These are phyloP conservation scores for Mylabris phalerata DNA, from an alignment of 1,140 invertebrate species.

Conservation along the genomic window DNA sequence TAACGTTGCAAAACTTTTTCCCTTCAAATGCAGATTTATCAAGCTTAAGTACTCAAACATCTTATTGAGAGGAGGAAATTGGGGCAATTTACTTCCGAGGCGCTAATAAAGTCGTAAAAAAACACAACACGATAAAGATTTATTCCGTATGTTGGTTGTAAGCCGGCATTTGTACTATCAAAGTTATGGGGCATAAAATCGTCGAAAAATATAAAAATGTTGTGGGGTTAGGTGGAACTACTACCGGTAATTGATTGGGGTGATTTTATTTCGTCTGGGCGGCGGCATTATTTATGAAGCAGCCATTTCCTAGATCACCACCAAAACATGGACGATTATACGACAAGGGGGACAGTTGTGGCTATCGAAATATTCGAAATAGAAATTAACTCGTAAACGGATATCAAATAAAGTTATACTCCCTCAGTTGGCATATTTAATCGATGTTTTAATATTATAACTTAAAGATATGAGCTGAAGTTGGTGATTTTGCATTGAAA, in stretches of 20 bases:
- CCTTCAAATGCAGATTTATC: too few species aligned
- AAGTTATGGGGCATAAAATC: slow-evolving; percentile 6
- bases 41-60: too few species aligned
- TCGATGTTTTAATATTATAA: too few species aligned
- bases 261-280: slow-evolving; percentile 14
- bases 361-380: too few species aligned
- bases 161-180: too few species aligned
- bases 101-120: slow-evolving; percentile 12
- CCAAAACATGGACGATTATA: slow-evolving; percentile 30
- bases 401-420: too few species aligned
- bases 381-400: too few species aligned
- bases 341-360: slow-evolving; percentile 16
- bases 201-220: slow-evolving; percentile 9
- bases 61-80: background rate
- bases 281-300: slow-evolving; percentile 34
- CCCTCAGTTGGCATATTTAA: too few species aligned
- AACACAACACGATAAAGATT: slow-evolving; percentile 6
- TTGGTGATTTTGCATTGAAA: slow-evolving; percentile 11
- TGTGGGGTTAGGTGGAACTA: background rate
- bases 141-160: slow-evolving; percentile 1
- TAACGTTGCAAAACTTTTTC: too few species aligned
- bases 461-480: too few species aligned
- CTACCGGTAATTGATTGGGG: slow-evolving; percentile 10
- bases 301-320: slow-evolving; percentile 33
- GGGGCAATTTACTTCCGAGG: slow-evolving; percentile 8